These are phyloP conservation scores for Zelleria hepariella DNA, from an alignment of 2,888 invertebrate species.

Conservation along the genomic window DNA sequence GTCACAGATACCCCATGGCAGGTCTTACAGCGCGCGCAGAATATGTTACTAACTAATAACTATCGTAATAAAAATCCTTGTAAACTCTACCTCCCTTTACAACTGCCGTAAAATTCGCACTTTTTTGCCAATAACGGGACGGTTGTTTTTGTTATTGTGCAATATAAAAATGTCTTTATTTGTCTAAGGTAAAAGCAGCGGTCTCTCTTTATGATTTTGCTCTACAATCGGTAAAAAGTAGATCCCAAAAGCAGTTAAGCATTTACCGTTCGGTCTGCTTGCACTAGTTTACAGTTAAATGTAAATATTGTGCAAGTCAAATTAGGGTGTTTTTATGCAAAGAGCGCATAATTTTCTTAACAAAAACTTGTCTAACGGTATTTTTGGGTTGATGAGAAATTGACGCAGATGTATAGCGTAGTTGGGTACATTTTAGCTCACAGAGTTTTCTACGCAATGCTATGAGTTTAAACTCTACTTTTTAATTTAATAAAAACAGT, in stretches of 20 bases:
- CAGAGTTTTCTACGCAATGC: too few species aligned
- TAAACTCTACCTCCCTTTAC: not conserved
- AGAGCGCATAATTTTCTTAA: slow-evolving; percentile 1
- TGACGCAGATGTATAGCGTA: not conserved
- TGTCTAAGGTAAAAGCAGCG: slow-evolving; percentile 28
- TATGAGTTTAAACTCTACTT: too few species aligned
- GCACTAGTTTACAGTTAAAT: slow-evolving; percentile 30
- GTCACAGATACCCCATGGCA: too few species aligned
- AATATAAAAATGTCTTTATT: slow-evolving; percentile 58
- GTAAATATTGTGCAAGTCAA: slow-evolving; percentile 28
- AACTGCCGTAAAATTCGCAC: slow-evolving; percentile 22
- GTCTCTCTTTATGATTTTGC: slow-evolving; percentile 20
- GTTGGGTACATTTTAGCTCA: too few species aligned
- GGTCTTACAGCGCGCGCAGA: too few species aligned
- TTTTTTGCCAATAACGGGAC: slow-evolving; percentile 16
- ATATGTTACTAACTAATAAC: too few species aligned
- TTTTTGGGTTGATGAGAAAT: not conserved
- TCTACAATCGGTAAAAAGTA: slow-evolving; percentile 60
- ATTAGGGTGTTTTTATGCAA: slow-evolving; percentile 8
- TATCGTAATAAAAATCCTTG: not conserved
- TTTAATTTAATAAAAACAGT: too few species aligned
- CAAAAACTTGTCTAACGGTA: not conserved
- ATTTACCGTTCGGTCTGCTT: slow-evolving; percentile 24
- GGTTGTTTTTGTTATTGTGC: slow-evolving; percentile 11
- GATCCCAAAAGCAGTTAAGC: slow-evolving; percentile 45